Base-by-base conservation (phyloP, 1,140 invertebrate species). In the Babylonia areolata region DNA sequence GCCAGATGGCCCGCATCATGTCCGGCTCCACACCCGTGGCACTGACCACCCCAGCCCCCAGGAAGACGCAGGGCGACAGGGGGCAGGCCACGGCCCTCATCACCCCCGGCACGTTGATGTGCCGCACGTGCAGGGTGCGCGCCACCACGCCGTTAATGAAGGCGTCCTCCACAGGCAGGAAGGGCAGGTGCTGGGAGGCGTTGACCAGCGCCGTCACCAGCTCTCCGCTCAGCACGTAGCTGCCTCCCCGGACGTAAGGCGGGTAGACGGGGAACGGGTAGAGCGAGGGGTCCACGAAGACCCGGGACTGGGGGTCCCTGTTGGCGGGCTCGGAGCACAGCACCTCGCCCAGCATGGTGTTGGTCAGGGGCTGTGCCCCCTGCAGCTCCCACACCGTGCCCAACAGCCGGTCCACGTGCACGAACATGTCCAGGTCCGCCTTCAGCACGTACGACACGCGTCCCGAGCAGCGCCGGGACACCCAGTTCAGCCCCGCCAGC, bases 361-460 rank as follows among this genome's bases (percentile, higher is more conserved):
- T 31, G 33, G 69, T 39, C 28, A 79, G 17, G 6, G 46, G 15
- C 64, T 69, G 69, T 3, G 28, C 6, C n/a, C 12, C 11, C 33
- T 54, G n/a, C 3, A 51, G 28, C n/a, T 42, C n/a, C 11, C 33
- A 23, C 35, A 90, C 40, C 11, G 85, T n/a, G 23, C 75, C 46
- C 33, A 86, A 31, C 0, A 92, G 85, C 40, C 58, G 54, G 5
- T 96, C 96, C 20, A 98, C 90, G 94, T 98, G 96, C 28, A 97
- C 95, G 69, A 97, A 96, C 84, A 97, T 97, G 92, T 98, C 97
- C 93, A 98, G 97, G 93, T 98, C 97, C 93, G 97, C 96, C 95
- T 98, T 98, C 28, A 98, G 95, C 23, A 98, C 95, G 90, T 96
- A 97, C 71, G 71, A 73, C 3, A 75, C 5, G 46, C 77, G 2